phyloP scores from a whole-genome alignment of 2,113 vertebrate species.

The Ciconia stormi region DNA sequence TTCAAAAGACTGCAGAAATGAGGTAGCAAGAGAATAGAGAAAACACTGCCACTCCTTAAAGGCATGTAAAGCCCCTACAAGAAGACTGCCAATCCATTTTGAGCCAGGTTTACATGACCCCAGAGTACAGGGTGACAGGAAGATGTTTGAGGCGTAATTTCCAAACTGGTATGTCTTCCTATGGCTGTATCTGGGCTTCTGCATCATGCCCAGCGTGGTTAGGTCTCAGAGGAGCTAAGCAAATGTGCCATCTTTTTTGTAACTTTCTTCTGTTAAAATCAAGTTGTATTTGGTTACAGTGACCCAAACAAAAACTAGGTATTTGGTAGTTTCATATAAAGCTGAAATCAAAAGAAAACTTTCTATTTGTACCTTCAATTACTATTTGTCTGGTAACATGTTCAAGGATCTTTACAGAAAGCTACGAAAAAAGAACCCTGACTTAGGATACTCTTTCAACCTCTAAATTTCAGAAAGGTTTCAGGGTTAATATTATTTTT shows the following conservation, averaged over 20 bases:
- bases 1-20: not conserved
- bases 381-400: not conserved
- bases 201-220: not conserved
- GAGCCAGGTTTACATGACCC: not conserved
- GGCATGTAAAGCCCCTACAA: not conserved
- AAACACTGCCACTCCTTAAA: not conserved
- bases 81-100: not conserved
- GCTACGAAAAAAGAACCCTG: not conserved
- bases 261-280: not conserved
- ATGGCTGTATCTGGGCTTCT: not conserved
- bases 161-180: not conserved
- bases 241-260: not conserved
- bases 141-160: not conserved
- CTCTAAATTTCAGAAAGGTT: slow-evolving; percentile 11
- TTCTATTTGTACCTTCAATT: not conserved
- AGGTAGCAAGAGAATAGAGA: not conserved
- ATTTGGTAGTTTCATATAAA: not conserved
- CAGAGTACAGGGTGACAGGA: not conserved
- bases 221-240: not conserved
- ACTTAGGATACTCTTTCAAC: not conserved
- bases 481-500: slow-evolving; percentile 48
- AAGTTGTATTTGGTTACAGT: not conserved
- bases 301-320: not conserved
- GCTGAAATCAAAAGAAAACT: not conserved
- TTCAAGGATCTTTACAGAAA: not conserved